phyloP scores from a whole-genome alignment of 2,888 invertebrate genomes.

The Tridacna crocea region DNA sequence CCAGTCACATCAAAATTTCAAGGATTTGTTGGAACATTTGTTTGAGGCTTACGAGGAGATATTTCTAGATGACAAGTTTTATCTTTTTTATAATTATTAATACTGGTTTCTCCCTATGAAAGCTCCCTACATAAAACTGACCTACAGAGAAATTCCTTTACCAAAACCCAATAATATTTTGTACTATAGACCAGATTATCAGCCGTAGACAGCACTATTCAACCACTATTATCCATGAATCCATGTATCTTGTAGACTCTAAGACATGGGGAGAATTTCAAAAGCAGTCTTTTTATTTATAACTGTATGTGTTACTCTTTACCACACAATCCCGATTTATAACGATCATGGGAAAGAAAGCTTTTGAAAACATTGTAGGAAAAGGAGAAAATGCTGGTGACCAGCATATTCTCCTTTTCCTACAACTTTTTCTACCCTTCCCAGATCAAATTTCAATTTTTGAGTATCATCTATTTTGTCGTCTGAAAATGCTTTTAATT shows the following conservation, averaged over 20 bases:
- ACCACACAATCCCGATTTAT: too few species aligned
- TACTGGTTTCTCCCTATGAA: conserved; percentile 79
- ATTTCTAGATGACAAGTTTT: conserved; percentile 68
- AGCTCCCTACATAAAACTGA: conserved; percentile 69
- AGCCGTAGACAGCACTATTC: not conserved
- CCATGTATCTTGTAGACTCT: not conserved
- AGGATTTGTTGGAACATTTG: conserved; percentile 64
- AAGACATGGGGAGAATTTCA: too few species aligned
- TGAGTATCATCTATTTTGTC: too few species aligned
- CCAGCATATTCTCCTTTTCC: not conserved
- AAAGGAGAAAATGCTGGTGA: not conserved
- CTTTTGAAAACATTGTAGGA: not conserved
- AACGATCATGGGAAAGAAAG: too few species aligned
- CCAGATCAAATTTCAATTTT: too few species aligned
- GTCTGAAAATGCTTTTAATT: too few species aligned
- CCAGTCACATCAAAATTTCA: conserved; percentile 69
- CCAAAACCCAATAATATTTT: conserved; percentile 53
- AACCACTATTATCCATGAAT: too few species aligned
- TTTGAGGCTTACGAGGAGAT: conserved; percentile 67
- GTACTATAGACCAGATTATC: not conserved
- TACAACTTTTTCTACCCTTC: too few species aligned
- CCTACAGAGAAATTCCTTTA: conserved; percentile 73
- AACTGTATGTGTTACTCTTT: too few species aligned
- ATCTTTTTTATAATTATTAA: conserved; percentile 79
- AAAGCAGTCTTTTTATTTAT: too few species aligned